Percentiles rank a stretch among this genome's conserved stretches.
Evolutionary conservation across 2,113 vertebrate genomes (phyloP).

Genomic region (Ciconia stormi): DNA sequence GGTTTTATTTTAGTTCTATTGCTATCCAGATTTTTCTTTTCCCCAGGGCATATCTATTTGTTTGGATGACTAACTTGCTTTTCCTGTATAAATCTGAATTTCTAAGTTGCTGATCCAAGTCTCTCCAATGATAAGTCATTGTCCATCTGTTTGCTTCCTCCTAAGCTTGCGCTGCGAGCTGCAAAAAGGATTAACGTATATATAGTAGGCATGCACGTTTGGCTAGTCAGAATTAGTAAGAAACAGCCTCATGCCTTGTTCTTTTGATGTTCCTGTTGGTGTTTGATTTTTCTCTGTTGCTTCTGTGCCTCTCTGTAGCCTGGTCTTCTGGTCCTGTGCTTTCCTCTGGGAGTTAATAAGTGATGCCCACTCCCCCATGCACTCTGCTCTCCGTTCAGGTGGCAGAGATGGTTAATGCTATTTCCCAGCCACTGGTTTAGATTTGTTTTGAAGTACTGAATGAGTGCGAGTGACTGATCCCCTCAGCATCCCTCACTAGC

Average conservation of each 20-base stretch:
- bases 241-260: neutral
- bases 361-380: neutral
- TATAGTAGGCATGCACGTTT: neutral
- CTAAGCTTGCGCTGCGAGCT: neutral
- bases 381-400: neutral
- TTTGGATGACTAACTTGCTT: conserved; percentile 27
- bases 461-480: neutral
- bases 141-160: conserved; percentile 37
- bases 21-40: neutral
- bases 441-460: neutral
- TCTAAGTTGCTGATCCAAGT: conserved; percentile 8
- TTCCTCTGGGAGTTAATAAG: neutral
- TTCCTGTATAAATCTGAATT: neutral
- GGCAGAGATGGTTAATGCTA: neutral
- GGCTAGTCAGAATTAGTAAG: neutral
- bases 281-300: neutral
- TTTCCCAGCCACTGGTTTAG: neutral
- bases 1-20: neutral
- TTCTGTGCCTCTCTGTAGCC: neutral
- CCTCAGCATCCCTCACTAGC: neutral
- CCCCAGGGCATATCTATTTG: neutral
- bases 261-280: neutral
- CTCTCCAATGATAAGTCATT: neutral
- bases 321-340: neutral
- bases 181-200: neutral